Percentiles rank a stretch among this genome's conserved stretches.
Conservation (phyloP, 2,797 vertebrate species). For the Ispidina picta region DNA sequence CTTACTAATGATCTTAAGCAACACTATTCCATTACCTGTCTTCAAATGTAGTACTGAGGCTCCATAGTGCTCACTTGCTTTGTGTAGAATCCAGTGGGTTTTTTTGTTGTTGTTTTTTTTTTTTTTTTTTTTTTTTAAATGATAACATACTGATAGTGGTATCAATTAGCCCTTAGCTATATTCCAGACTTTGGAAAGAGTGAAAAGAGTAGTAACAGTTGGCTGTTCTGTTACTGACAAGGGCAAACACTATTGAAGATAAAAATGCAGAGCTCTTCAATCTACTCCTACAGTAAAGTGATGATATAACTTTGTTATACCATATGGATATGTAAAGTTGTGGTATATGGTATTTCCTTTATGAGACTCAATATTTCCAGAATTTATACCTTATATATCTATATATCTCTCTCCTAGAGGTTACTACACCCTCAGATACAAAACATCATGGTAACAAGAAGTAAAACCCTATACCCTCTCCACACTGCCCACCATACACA, state of each 20-base stretch:
- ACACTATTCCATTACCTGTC: conserved; percentile 16
- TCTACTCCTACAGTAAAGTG: not conserved
- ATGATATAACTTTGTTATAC: not conserved
- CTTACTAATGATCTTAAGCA: conserved; percentile 26
- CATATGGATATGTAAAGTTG: not conserved
- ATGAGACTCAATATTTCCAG: not conserved
- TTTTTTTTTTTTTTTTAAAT: not conserved
- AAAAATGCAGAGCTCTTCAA: conserved; percentile 26
- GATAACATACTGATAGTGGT: not conserved
- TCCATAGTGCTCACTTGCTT: not conserved
- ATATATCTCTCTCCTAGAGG: not conserved
- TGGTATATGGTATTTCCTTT: conserved; percentile 32
- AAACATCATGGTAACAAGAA: not conserved
- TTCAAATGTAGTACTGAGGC: not conserved
- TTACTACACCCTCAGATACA: not conserved
- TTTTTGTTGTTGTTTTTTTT: too few relatives aligned
- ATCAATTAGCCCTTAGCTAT: not conserved
- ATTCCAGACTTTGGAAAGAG: not conserved
- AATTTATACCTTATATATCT: conserved; percentile 1
- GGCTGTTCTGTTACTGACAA: not conserved
- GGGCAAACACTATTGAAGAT: not conserved
- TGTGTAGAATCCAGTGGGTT: not conserved
- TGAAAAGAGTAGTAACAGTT: not conserved
- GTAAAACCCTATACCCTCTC: not conserved
- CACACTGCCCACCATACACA: not conserved